Base-by-base conservation (phyloP, 2,113 vertebrate species). In the Brachirus orientalis region DNA sequence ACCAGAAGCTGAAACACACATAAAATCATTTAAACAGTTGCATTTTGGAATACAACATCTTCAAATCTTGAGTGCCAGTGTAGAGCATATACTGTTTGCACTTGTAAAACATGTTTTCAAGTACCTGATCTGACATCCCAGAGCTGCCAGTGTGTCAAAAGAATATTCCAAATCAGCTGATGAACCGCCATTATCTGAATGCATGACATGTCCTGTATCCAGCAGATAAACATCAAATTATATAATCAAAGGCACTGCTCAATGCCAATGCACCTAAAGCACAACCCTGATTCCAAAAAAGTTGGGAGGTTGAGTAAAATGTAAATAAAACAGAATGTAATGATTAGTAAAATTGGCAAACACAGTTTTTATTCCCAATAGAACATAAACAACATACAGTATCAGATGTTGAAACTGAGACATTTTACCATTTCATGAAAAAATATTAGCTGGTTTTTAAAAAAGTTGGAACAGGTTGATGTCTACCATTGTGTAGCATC, bases 1-100 rank as follows among this genome's bases (percentile, higher is more conserved):
- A 94, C 91, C 92, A 94, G 75, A 93, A 94, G n/a, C 93, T 94
- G 76, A 63, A 90, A 87, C 1, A 68, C 10, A 80, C 10, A 40
- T 40, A 40, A 13, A 40, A 40, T 10, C 1, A 40, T 40, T 40
- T 38, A 38, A 38, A 40, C 2, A 40, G 62, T 14, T 57, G 46
- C 16, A 40, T 1, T 17, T n/a, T 10, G 2, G 5, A n/a, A 6
- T 5, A 1, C 8, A 6, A 13, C 2, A 22, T 18, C 43, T 37
- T 16, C 3, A 33, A 46, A 59, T 44, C 4, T 28, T 28, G 28
- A 28, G 3, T 28, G 6, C 6, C 28, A 4, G 28, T 28, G 28
- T 28, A 28, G 28, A 6, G 35, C 8, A 58, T 14, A 44, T 38
- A 40, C n/a, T 44, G n/a, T 43, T 41, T 19, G 2, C 22, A 46